These are phyloP conservation scores for Microctenopoma stevenorrisi DNA, from an alignment of 2,797 vertebrate genomes.

Conservation along the genomic window DNA sequence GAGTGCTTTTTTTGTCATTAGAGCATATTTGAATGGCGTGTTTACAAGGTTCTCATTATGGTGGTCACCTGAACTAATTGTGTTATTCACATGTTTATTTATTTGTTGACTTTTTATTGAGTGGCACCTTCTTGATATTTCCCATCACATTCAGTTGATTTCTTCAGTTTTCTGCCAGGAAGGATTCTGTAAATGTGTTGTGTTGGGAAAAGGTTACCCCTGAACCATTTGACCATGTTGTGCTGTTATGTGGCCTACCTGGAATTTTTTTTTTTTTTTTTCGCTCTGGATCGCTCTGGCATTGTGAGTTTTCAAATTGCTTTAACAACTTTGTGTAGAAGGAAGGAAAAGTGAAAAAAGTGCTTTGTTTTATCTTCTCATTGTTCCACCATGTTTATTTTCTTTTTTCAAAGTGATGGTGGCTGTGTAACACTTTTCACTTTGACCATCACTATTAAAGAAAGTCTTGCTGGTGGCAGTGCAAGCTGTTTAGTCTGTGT, in stretches of 20 bases:
- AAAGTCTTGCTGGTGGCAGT: conserved; percentile 88
- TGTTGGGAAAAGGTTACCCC: conserved; percentile 59
- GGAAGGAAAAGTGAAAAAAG: conserved; percentile 51
- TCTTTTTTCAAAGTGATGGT: conserved; percentile 77
- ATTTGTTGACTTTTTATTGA: conserved; percentile 60
- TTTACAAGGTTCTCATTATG: conserved; percentile 70
- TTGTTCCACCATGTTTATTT: conserved; percentile 71
- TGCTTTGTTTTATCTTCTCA: conserved; percentile 74
- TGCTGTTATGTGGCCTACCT: conserved; percentile 72
- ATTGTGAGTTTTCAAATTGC: conserved; percentile 78
- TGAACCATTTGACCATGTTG: conserved; percentile 69
- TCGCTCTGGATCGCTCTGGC: conserved; percentile 72
- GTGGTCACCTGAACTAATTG: conserved; percentile 55
- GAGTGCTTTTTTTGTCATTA: conserved; percentile 66
- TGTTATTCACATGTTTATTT: conserved; percentile 65
- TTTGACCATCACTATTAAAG: conserved; percentile 92
- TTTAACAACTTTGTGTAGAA: conserved; percentile 72
- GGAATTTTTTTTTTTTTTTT: conserved; percentile 44
- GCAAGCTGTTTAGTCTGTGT: conserved; percentile 50
- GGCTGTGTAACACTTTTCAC: conserved; percentile 82
- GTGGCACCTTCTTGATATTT: conserved; percentile 66
- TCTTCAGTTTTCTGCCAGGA: conserved; percentile 57
- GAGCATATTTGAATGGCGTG: conserved; percentile 66
- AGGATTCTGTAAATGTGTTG: conserved; percentile 72
- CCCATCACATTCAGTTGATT: conserved; percentile 62